phyloP scores from a whole-genome alignment of 2,888 invertebrate genomes.

The Cheilosia variabilis region DNA sequence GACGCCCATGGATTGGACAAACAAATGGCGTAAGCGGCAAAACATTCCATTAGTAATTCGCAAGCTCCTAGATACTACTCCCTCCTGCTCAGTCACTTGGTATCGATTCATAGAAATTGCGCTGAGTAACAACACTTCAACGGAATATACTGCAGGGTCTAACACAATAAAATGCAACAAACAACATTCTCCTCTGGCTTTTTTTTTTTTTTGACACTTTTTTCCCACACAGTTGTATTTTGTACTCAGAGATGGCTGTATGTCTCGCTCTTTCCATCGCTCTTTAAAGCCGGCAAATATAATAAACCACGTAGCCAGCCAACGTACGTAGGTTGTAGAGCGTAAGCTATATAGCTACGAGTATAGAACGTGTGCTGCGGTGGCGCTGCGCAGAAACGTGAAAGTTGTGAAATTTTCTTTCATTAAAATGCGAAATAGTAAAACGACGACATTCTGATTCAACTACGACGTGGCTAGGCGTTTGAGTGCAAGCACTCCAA shows the following conservation, averaged over 20 bases:
- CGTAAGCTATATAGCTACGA: neutral
- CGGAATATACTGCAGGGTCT: slow-evolving; percentile 39
- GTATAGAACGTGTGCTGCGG: neutral
- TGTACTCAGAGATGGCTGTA: neutral
- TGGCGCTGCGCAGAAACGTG: slow-evolving; percentile 68
- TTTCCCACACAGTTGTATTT: slow-evolving; percentile 8
- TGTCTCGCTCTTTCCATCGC: slow-evolving; percentile 16
- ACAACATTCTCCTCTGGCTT: slow-evolving; percentile 36
- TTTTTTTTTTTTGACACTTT: neutral
- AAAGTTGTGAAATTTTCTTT: slow-evolving; percentile 76
- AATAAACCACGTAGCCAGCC: slow-evolving; percentile 8
- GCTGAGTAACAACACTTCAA: slow-evolving; percentile 56
- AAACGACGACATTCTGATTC: slow-evolving; percentile 34
- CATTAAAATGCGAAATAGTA: slow-evolving; percentile 74
- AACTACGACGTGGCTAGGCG: slow-evolving; percentile 1
- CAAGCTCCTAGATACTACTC: slow-evolving; percentile 11
- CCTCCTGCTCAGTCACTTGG: slow-evolving; percentile 38
- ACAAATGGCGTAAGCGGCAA: slow-evolving; percentile 64
- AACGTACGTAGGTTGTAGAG: neutral
- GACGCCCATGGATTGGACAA: slow-evolving; percentile 36
- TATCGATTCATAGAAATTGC: slow-evolving; percentile 67
- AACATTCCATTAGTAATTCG: slow-evolving; percentile 52
- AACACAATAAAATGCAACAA: slow-evolving; percentile 54
- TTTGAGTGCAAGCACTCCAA: neutral
- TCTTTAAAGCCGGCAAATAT: slow-evolving; percentile 18